phyloP scores from a whole-genome alignment of 2,888 invertebrate genomes.

The Mimas tiliae region DNA sequence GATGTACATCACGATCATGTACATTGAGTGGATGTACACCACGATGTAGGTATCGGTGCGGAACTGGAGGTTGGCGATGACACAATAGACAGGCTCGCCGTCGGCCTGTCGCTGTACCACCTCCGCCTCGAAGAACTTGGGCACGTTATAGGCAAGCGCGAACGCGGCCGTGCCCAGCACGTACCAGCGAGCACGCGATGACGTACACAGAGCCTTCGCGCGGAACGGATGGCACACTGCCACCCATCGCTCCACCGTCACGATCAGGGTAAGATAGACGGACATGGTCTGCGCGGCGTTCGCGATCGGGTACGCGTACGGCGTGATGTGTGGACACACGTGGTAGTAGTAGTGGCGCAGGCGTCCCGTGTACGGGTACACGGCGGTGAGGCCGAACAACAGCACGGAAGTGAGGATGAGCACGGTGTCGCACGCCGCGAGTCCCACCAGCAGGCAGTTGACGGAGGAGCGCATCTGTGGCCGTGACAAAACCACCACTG shows the following conservation, averaged over 20 bases:
- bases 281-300: slow-evolving; percentile 96
- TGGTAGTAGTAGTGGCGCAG: slow-evolving; percentile 91
- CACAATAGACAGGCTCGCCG: slow-evolving; percentile 87
- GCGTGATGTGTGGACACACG: slow-evolving; percentile 92
- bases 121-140: slow-evolving; percentile 90
- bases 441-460: slow-evolving; percentile 96
- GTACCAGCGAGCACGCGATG: slow-evolving; percentile 92
- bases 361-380: slow-evolving; percentile 92
- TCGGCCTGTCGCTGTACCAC: slow-evolving; percentile 75
- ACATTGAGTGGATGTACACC: slow-evolving; percentile 97
- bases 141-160: slow-evolving; percentile 93
- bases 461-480: slow-evolving; percentile 98
- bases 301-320: slow-evolving; percentile 92
- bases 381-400: slow-evolving; percentile 94
- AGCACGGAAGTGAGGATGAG: slow-evolving; percentile 93
- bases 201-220: slow-evolving; percentile 95
- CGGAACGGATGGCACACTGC: slow-evolving; percentile 96
- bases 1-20: slow-evolving; percentile 96
- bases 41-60: slow-evolving; percentile 90
- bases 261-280: slow-evolving; percentile 95
- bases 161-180: slow-evolving; percentile 92
- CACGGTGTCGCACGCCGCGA: slow-evolving; percentile 97
- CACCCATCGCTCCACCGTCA: slow-evolving; percentile 97
- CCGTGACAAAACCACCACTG: slow-evolving; percentile 95
- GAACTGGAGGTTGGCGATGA: slow-evolving; percentile 88